phyloP scores from a whole-genome alignment of 2,888 invertebrate genomes.

The Drosophila peninsularis region DNA sequence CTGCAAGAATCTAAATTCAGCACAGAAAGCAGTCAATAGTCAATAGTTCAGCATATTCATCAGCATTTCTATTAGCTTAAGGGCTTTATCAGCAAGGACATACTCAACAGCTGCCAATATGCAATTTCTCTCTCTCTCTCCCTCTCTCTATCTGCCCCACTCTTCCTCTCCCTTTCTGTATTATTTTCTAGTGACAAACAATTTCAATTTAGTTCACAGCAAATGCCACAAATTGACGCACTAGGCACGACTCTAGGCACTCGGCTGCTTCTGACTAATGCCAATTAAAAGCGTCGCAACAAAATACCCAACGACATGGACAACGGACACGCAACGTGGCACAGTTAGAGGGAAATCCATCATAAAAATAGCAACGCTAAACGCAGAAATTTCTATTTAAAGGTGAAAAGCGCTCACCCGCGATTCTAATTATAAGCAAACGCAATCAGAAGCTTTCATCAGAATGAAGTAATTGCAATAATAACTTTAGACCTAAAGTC shows the following conservation, averaged over 20 bases:
- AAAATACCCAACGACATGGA: conserved; percentile 36
- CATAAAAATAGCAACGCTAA: conserved; percentile 43
- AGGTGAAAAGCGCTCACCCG: not conserved
- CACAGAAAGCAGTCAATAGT: not conserved
- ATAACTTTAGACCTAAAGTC: not conserved
- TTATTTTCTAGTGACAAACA: conserved; percentile 22
- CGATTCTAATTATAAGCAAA: conserved; percentile 1
- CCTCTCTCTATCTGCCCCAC: not conserved
- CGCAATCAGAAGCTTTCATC: conserved; percentile 14
- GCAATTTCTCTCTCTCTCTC: not conserved
- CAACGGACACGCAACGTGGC: conserved; percentile 55
- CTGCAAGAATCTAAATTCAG: not conserved
- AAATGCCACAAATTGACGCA: conserved; percentile 36
- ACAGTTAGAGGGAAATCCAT: conserved; percentile 11
- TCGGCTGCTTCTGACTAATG: conserved; percentile 39
- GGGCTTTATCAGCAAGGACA: conserved; percentile 29
- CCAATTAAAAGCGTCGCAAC: conserved; percentile 50
- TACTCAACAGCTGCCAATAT: conserved; percentile 7
- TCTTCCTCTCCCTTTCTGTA: not conserved
- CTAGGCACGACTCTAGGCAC: not conserved
- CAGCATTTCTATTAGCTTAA: conserved; percentile 1
- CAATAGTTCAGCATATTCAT: not conserved
- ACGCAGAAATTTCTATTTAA: conserved; percentile 45
- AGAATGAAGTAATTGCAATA: conserved; percentile 23
- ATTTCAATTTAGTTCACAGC: conserved; percentile 44